A percentile compares a stretch with the other conserved stretches of the same genome.
phyloP scores from a whole-genome alignment of 2,113 vertebrate species.

The Sula dactylatra region DNA sequence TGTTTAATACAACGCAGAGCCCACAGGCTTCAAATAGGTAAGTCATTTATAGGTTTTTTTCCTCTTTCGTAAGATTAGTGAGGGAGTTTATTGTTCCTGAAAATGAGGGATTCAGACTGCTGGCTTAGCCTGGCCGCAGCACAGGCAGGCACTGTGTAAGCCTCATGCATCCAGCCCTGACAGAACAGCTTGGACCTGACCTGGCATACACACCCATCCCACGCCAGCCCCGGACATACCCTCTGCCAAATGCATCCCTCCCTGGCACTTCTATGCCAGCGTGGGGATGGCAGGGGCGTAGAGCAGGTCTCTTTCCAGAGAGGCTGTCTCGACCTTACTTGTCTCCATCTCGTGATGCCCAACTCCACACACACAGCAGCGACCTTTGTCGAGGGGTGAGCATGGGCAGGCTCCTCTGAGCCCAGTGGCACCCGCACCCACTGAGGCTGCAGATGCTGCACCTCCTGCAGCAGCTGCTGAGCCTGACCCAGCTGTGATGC shows the following conservation, averaged over 20 bases:
- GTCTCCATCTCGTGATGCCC: accelerated
- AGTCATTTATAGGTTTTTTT: background rate
- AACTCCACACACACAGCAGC: accelerated
- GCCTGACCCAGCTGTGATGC: background rate
- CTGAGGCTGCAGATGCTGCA: background rate
- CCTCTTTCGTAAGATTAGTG: background rate
- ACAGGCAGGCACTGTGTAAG: background rate
- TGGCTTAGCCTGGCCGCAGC: background rate
- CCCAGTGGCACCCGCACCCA: background rate
- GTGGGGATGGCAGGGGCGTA: background rate
- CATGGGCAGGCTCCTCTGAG: background rate
- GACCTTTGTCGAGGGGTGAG: accelerated
- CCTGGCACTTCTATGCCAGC: background rate
- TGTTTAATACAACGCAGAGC: conserved; percentile 50
- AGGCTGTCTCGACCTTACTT: accelerated
- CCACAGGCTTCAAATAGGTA: background rate
- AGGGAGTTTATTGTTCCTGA: conserved; percentile 14
- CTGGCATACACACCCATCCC: accelerated
- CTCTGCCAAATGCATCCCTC: background rate
- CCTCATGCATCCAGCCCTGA: background rate
- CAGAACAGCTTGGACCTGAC: background rate
- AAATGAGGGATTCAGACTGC: background rate
- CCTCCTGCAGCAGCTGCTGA: background rate
- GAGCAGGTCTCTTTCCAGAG: background rate
- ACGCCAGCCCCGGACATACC: background rate